Evolutionary conservation across 1,140 invertebrate genomes (phyloP).

Genomic region (Linepithema humile): DNA sequence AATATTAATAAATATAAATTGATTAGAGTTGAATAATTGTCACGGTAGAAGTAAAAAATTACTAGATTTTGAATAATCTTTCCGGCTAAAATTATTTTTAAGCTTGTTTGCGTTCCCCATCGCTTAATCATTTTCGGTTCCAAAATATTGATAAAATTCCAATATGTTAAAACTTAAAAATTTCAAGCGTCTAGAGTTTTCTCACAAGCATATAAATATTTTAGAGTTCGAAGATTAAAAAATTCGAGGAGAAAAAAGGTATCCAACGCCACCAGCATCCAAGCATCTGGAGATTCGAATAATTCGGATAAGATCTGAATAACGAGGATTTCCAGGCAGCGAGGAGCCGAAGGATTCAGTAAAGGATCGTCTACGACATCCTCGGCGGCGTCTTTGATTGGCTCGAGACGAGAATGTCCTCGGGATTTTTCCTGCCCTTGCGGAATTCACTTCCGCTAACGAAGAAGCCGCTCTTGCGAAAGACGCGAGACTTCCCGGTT

Average conservation of each 20-base stretch:
- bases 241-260: neutral
- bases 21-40: no score
- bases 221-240: neutral
- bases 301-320: neutral
- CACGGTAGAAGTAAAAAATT: neutral
- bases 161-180: neutral
- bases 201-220: neutral
- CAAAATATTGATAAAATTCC: neutral
- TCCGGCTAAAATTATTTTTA: neutral
- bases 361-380: neutral
- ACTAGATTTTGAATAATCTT: neutral
- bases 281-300: neutral
- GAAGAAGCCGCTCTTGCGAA: conserved; percentile 9
- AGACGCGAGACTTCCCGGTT: conserved; percentile 39
- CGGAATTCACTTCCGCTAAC: neutral
- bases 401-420: neutral
- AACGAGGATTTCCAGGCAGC: neutral
- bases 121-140: neutral
- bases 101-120: neutral
- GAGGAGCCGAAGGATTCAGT: conserved; percentile 3
- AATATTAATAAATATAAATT: no score
- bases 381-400: neutral
- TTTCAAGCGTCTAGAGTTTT: neutral
- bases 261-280: neutral
- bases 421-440: neutral